phyloP scores from a whole-genome alignment of 2,113 vertebrate genomes.

The Nannospalax galili region DNA sequence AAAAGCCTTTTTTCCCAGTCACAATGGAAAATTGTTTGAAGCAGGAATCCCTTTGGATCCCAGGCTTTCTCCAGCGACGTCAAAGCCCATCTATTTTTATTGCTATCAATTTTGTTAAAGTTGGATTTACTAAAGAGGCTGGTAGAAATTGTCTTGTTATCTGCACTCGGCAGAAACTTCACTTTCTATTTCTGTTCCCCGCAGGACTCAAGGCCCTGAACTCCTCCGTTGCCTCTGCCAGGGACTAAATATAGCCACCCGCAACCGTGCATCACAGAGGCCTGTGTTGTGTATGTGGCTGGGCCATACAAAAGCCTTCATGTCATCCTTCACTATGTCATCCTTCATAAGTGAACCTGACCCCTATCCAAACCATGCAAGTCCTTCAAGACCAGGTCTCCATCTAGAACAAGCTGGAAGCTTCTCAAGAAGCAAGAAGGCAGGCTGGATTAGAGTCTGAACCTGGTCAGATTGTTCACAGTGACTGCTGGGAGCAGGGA shows the following conservation, averaged over 20 bases:
- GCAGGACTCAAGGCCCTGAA: not conserved
- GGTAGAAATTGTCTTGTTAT: not conserved
- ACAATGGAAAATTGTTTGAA: not conserved
- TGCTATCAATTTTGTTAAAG: constrained; percentile 42
- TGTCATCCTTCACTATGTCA: rapidly evolving
- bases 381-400: not conserved
- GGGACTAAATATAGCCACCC: not conserved
- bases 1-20: not conserved
- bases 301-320: rapidly evolving
- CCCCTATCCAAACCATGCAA: rapidly evolving
- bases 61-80: rapidly evolving
- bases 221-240: not conserved
- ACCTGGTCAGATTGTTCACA: not conserved
- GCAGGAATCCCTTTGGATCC: not conserved
- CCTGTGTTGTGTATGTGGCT: rapidly evolving
- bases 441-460: not conserved
- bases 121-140: not conserved
- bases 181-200: not conserved
- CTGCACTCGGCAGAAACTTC: constrained; percentile 35
- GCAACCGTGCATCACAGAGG: not conserved
- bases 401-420: not conserved
- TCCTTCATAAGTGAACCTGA: rapidly evolving
- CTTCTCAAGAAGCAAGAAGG: not conserved
- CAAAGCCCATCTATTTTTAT: constrained; percentile 51
- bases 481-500: rapidly evolving